Evolutionary conservation across 2,113 vertebrate genomes (phyloP), one percentile per base, ranked within the genome.

Genomic region (Centropristis striata): DNA sequence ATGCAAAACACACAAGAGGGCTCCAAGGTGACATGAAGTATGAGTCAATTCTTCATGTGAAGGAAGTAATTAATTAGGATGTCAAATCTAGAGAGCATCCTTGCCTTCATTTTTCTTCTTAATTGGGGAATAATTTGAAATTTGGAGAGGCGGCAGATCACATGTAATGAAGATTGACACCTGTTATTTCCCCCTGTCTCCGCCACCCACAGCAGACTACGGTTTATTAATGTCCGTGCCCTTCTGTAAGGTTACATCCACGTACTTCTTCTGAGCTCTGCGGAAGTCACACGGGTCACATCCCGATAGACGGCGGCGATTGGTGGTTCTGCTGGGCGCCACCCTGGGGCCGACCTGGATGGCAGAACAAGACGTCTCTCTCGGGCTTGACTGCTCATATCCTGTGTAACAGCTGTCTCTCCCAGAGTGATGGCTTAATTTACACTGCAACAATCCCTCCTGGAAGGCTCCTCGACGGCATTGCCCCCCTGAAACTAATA

Each of bases 51-150:
- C 90, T 87, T 94, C 91, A 88, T 89, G 86, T 71, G 86, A 81
- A 78, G 86, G 88, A 83, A 85, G 85, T 87, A 90, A 94, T 95
- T 95, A 93, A 95, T 95, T 92, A 93, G 91, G 74, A 92, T 90
- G 92, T 94, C 92, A 93, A 83, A 90, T 84, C 78, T 80, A 55
- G 76, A 86, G 84, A 89, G 87, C 87, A 85, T 92, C 91, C 88
- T 76, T 68, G 78, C 78, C 87, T 89, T 91, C 78, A 93, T 94
- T 93, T 92, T 86, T 93, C 90, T 91, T 89, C 81, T 88, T 94
- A 94, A 94, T 93, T 90, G 91, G 80, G 82, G 88, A 91, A 92
- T 94, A 88, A 94, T 94, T 92, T 89, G 74, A 83, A 90, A 90
- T 90, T 93, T 91, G 77, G 92, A 95, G 78, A 90, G 86, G 79